Evolutionary conservation across 2,797 vertebrate species (phyloP).

Genomic region (Telmatherina bonti): DNA sequence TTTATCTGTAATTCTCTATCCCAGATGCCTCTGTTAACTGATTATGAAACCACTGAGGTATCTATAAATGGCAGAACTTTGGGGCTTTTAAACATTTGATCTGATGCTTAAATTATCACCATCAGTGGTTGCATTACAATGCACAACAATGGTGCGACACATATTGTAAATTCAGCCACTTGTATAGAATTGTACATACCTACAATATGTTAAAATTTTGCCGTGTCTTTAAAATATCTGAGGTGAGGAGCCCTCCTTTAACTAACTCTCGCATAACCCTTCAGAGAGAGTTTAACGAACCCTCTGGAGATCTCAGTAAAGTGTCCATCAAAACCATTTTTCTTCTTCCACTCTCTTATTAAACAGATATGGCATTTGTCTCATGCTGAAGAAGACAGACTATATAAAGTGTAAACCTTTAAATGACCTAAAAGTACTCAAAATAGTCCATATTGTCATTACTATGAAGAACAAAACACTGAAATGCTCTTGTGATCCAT

Average conservation of each 20-base stretch:
- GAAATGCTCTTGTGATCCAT: slow-evolving; percentile 39
- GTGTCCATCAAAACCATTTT: slow-evolving; percentile 61
- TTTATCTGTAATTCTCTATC: slow-evolving; percentile 41
- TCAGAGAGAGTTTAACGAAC: slow-evolving; percentile 66
- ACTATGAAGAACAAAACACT: background rate
- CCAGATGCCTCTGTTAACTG: slow-evolving; percentile 47
- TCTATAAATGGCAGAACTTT: slow-evolving; percentile 22
- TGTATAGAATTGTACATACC: slow-evolving; percentile 15
- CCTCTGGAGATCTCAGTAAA: slow-evolving; percentile 62
- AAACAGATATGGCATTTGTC: slow-evolving; percentile 31
- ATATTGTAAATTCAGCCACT: background rate
- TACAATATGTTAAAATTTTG: slow-evolving; percentile 45
- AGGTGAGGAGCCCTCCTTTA: slow-evolving; percentile 48
- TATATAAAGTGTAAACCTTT: slow-evolving; percentile 38
- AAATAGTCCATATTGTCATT: slow-evolving; percentile 28
- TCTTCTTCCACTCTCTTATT: slow-evolving; percentile 34
- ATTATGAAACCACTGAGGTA: slow-evolving; percentile 30
- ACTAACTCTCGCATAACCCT: slow-evolving; percentile 66
- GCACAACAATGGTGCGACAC: background rate
- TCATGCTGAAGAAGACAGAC: slow-evolving; percentile 16
- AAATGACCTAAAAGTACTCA: slow-evolving; percentile 50
- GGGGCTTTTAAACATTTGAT: slow-evolving; percentile 15
- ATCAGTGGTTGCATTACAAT: background rate
- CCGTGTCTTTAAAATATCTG: slow-evolving; percentile 34
- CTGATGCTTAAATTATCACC: slow-evolving; percentile 4